Evolutionary conservation across 2,113 vertebrate species (phyloP), one percentile per base, ranked within the genome.

Genomic region (Cromileptes altivelis): DNA sequence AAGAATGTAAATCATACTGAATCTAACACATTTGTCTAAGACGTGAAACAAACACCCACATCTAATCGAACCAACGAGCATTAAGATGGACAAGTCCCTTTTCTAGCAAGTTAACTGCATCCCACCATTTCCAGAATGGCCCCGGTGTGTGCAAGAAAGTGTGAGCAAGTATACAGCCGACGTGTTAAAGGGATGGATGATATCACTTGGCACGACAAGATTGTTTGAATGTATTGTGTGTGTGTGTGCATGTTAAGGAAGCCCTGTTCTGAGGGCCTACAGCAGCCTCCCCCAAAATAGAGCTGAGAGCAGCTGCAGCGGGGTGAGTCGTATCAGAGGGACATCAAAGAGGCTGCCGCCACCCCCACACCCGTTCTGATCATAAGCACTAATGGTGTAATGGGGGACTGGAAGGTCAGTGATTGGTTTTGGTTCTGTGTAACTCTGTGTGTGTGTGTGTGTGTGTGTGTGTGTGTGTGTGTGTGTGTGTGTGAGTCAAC

Each of bases 351-450:
- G 62, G 61, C 81, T 64, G 69, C 88, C 64, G 76, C 42, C 11
- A n/a, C n/a, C 42, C 42, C 40, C 40, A 71, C 88, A 82, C 79
- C 89, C 42, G 56, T 86, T 93, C 89, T 94, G 91, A 94, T 95
- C 93, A 94, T 92, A 91, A 89, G 90, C 89, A 91, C 87, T 93
- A 94, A 92, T 91, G 80, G 88, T 91, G 93, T 94, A 92, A 87
- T 87, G 87, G 89, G 93, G 89, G 78, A 92, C 88, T 93, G 87
- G 92, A 95, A 95, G 95, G 94, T 95, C 94, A 95, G 74, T 94
- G 89, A 95, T 95, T 95, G 93, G 93, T 95, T 92, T 91, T 86
- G 71, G 83, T 87, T 74, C 63, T 74, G 75, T 80, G 33, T 77
- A 65, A 60, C 53, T 18, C 60, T 55, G 74, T 65, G 78, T 69